A percentile compares a stretch with the other conserved stretches of the same genome.
These are phyloP conservation scores for Nomia melanderi DNA, from an alignment of 1,140 invertebrate species.

Conservation along the genomic window DNA sequence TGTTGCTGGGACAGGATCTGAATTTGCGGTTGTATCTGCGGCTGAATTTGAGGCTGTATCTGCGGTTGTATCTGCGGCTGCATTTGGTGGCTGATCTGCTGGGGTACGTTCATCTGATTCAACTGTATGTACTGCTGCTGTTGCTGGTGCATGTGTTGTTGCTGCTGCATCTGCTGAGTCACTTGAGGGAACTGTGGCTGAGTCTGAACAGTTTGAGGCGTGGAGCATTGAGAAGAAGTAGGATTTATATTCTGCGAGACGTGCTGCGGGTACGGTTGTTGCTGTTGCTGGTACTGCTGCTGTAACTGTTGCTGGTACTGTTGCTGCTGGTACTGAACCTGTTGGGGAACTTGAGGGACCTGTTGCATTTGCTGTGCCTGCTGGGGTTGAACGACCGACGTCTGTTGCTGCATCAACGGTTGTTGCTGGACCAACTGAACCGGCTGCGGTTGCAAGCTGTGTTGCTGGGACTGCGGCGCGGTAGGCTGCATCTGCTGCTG, in stretches of 20 bases:
- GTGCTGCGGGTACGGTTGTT: conserved; percentile 78
- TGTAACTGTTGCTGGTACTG: conserved; percentile 79
- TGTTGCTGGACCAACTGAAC: conserved; percentile 77
- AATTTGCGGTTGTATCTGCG: conserved; percentile 72
- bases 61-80: conserved; percentile 74
- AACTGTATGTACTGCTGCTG: conserved; percentile 70
- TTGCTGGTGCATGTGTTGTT: conserved; percentile 65
- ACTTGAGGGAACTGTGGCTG: conserved; percentile 81
- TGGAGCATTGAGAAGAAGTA: conserved; percentile 83
- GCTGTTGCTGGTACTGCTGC: conserved; percentile 78
- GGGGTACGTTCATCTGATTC: conserved; percentile 80
- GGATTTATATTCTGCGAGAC: conserved; percentile 68
- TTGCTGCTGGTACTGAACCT: conserved; percentile 79
- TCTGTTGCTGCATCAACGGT: conserved; percentile 78
- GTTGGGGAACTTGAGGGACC: conserved; percentile 66
- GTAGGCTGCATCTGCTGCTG: conserved; percentile 73
- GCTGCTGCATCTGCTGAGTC: conserved; percentile 79
- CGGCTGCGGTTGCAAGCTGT: conserved; percentile 76
- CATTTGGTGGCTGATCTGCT: conserved; percentile 79
- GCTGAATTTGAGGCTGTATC: conserved; percentile 75
- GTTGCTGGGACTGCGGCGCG: conserved; percentile 71
- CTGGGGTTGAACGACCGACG: conserved; percentile 84
- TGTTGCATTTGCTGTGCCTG: conserved; percentile 82
- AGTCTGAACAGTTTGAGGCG: conserved; percentile 80
- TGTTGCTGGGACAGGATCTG: conserved; percentile 75